phyloP scores from a whole-genome alignment of 2,888 invertebrate species.

The Caenorhabditis uteleia region DNA sequence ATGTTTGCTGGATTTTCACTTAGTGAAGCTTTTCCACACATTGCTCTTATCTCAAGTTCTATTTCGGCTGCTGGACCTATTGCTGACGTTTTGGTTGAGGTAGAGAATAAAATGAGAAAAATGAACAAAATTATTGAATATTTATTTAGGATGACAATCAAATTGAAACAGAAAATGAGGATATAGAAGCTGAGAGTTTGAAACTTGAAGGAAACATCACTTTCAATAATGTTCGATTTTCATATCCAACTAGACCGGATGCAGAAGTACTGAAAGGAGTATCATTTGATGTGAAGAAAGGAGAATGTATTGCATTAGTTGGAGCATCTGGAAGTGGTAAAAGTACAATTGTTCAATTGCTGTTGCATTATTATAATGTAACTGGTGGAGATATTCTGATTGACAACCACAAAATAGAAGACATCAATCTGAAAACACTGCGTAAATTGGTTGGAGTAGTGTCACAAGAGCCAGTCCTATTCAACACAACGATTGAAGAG shows the following conservation, averaged over 20 bases:
- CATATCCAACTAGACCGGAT: conserved; percentile 71
- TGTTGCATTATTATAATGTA: conserved; percentile 50
- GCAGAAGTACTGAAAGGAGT: conserved; percentile 58
- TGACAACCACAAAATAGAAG: conserved; percentile 71
- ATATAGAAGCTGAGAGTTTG: conserved; percentile 63
- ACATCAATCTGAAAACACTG: conserved; percentile 72
- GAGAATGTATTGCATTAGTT: conserved; percentile 56
- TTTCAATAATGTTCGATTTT: conserved; percentile 71
- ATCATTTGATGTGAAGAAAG: conserved; percentile 43
- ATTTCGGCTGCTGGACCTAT: conserved; percentile 24
- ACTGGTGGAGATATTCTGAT: conserved; percentile 63
- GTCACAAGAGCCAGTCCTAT: conserved; percentile 75
- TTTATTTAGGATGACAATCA: conserved; percentile 34
- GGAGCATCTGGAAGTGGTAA: conserved; percentile 59
- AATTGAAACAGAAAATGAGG: conserved; percentile 46
- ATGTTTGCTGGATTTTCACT: conserved; percentile 26
- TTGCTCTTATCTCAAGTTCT: conserved; percentile 12
- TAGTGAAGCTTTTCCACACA: conserved; percentile 21
- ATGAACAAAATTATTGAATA: neutral
- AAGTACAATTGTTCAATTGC: conserved; percentile 54
- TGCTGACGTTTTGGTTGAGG: conserved; percentile 22
- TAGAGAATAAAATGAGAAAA: conserved; percentile 12
- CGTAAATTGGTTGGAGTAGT: conserved; percentile 70
- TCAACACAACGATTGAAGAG: conserved; percentile 73
- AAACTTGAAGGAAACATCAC: conserved; percentile 70